Percentiles rank a stretch among this genome's conserved stretches.
phyloP scores from a whole-genome alignment of 2,797 vertebrate genomes.

The Atherinosoma microstoma region DNA sequence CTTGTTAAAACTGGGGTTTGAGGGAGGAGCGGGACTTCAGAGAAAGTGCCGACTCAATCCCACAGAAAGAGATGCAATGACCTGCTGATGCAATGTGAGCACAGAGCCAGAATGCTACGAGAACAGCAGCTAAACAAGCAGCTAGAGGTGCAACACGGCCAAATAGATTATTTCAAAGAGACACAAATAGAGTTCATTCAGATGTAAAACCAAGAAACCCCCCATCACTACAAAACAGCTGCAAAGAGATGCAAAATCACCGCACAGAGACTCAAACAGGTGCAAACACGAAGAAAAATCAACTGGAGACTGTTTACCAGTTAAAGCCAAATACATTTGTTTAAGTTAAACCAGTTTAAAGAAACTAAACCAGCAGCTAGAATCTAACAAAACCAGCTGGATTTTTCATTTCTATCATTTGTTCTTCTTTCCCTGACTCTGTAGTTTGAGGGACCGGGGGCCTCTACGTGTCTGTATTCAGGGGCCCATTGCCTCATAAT shows the following conservation, averaged over 20 bases:
- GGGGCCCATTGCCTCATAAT: neutral
- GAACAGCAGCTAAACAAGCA: neutral
- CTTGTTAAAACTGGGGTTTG: neutral
- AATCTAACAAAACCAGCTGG: neutral
- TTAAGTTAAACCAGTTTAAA: neutral
- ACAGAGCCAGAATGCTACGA: neutral
- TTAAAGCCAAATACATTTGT: neutral
- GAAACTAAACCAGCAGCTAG: neutral
- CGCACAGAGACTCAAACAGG: neutral
- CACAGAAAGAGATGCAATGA: neutral
- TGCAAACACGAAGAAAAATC: neutral
- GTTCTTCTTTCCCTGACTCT: neutral
- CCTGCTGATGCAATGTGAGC: neutral
- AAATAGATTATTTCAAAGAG: too few relatives aligned
- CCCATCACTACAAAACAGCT: too few relatives aligned
- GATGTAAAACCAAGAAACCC: neutral
- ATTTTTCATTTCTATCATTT: neutral
- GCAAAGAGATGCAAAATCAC: neutral
- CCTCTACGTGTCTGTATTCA: neutral
- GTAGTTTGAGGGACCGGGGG: neutral
- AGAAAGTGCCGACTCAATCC: neutral
- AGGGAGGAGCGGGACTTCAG: neutral
- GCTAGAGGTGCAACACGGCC: neutral
- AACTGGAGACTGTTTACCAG: neutral
- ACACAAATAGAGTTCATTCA: too few relatives aligned